These are phyloP conservation scores for Ibidorhyncha struthersii DNA, from an alignment of 2,113 vertebrate species.

Conservation along the genomic window DNA sequence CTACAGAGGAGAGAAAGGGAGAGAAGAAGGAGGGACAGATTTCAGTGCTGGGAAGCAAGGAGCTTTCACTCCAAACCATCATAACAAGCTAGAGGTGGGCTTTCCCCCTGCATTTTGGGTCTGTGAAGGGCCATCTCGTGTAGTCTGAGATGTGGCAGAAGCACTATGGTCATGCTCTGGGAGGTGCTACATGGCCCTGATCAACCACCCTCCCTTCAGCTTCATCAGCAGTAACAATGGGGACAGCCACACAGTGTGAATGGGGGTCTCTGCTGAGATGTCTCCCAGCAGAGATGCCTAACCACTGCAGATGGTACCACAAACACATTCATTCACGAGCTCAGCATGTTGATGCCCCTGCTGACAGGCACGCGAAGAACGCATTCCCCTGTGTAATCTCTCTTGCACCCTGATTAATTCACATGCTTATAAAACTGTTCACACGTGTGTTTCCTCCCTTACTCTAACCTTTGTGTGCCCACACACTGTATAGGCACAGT, in stretches of 20 bases:
- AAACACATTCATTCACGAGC: neutral
- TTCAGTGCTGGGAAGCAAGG: constrained; percentile 47
- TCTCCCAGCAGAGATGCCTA: neutral
- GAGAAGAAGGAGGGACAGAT: constrained; percentile 45
- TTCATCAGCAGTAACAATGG: neutral
- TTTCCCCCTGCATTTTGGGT: neutral
- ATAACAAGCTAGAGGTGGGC: neutral
- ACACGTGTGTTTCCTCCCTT: accelerated
- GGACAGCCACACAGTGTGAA: neutral
- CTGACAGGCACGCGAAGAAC: accelerated
- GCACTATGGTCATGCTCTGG: accelerated
- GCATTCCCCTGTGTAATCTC: neutral
- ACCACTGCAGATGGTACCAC: neutral
- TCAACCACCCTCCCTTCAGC: neutral
- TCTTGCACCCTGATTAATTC: neutral
- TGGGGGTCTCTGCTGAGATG: accelerated
- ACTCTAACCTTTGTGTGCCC: neutral
- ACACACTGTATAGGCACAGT: neutral
- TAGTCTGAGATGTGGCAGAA: neutral
- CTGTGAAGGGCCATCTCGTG: accelerated
- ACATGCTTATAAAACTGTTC: neutral
- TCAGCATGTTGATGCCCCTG: accelerated
- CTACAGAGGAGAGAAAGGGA: constrained; percentile 72
- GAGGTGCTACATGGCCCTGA: neutral
- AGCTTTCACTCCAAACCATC: neutral